These are phyloP conservation scores for Pyrocephalus nanus DNA, from an alignment of 2,797 vertebrate species.

Conservation along the genomic window DNA sequence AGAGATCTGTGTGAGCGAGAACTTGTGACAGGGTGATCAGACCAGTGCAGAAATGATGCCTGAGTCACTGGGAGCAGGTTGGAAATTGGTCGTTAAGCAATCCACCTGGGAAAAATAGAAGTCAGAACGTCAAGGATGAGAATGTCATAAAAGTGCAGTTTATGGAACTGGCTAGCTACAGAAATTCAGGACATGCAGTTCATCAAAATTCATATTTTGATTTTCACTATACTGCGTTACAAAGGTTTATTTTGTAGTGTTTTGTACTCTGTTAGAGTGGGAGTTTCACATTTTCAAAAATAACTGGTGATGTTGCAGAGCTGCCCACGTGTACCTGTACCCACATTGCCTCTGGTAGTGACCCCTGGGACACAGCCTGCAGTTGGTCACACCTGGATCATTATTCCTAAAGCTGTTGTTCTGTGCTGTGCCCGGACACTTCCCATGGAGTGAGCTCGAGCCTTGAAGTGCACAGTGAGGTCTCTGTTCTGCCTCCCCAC, in stretches of 20 bases:
- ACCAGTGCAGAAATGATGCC: conserved; percentile 57
- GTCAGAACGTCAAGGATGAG: conserved; percentile 38
- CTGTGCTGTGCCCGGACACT: not conserved
- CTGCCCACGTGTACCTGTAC: not conserved
- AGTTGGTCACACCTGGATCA: accelerated
- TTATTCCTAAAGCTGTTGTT: not conserved
- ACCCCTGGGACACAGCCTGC: not conserved
- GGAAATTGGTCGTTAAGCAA: conserved; percentile 52
- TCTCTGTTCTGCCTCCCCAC: not conserved
- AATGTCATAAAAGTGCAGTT: not conserved
- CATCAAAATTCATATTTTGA: conserved; percentile 27
- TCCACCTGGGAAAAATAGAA: conserved; percentile 54
- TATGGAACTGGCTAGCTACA: not conserved
- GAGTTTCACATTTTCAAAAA: conserved; percentile 6
- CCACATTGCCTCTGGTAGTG: not conserved
- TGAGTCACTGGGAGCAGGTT: conserved; percentile 42
- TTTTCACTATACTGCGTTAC: conserved; percentile 3
- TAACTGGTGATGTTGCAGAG: conserved; percentile 6
- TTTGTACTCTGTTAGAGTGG: not conserved
- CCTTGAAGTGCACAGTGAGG: not conserved
- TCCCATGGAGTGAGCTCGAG: not conserved
- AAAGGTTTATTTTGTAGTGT: not conserved
- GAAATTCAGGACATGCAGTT: not conserved
- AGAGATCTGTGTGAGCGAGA: conserved; percentile 49
- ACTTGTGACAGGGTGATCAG: conserved; percentile 67